These are phyloP conservation scores for Dioctria linearis DNA, from an alignment of 2,888 invertebrate genomes.

Conservation along the genomic window DNA sequence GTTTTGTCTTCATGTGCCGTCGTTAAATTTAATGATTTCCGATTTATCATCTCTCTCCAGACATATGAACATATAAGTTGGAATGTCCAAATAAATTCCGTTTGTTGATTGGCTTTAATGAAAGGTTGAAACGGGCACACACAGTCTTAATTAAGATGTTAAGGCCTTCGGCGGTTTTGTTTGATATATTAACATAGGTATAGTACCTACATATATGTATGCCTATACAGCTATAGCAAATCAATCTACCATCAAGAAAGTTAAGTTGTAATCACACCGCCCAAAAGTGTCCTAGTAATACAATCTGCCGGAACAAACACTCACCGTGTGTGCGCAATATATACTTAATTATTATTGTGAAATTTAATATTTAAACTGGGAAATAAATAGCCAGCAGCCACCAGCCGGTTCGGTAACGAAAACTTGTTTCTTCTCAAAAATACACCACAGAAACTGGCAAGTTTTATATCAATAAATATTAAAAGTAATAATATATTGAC, in stretches of 20 bases:
- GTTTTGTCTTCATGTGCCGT: neutral
- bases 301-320: conserved; percentile 45
- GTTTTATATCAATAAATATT: conserved; percentile 55
- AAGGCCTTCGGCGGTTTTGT: conserved; percentile 22
- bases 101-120: conserved; percentile 51
- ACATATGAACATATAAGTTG: neutral
- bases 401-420: conserved; percentile 26
- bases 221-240: no score
- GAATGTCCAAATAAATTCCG: conserved; percentile 43
- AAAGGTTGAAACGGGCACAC: conserved; percentile 13
- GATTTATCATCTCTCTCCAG: conserved; percentile 36
- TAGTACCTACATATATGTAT: no score
- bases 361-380: no score
- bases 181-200: conserved; percentile 18
- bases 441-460: conserved; percentile 15
- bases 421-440: neutral
- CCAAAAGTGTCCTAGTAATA: conserved; percentile 47
- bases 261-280: conserved; percentile 5
- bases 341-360: neutral
- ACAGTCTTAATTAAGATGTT: conserved; percentile 49
- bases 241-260: neutral
- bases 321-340: neutral
- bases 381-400: neutral
- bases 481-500: conserved; percentile 57
- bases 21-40: conserved; percentile 36